phyloP scores from a whole-genome alignment of 2,888 invertebrate species.

The Schrankia costaestrigalis region DNA sequence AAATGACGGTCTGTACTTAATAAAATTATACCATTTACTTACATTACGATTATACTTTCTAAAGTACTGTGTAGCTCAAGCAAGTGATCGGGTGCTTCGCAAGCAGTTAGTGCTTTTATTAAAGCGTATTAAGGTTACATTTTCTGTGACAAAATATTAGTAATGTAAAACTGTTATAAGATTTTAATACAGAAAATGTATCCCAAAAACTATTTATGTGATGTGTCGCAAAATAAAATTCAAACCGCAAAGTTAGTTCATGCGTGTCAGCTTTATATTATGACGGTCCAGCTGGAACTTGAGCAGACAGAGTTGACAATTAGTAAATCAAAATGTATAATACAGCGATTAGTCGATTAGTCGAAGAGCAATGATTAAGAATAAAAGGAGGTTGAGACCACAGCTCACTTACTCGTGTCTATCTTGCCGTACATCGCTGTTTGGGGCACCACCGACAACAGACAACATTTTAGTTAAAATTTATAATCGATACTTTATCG shows the following conservation, averaged over 20 bases:
- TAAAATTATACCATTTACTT: conserved; percentile 23
- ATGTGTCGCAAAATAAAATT: conserved; percentile 48
- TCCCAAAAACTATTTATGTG: conserved; percentile 32
- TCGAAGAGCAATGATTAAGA: conserved; percentile 69
- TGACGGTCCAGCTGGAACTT: conserved; percentile 59
- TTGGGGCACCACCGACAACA: conserved; percentile 81
- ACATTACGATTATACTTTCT: conserved; percentile 27
- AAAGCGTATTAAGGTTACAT: conserved; percentile 51
- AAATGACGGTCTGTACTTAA: conserved; percentile 23
- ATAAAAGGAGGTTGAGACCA: conserved; percentile 76
- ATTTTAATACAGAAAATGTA: conserved; percentile 37
- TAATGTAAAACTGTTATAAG: neutral
- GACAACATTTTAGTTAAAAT: conserved; percentile 72
- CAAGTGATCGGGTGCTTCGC: conserved; percentile 63
- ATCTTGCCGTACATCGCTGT: conserved; percentile 77
- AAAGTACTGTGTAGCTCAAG: conserved; percentile 59
- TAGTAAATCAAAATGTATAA: conserved; percentile 63
- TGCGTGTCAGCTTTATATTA: conserved; percentile 55
- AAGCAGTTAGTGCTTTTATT: conserved; percentile 71
- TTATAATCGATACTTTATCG: conserved; percentile 33
- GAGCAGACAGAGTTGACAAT: conserved; percentile 53
- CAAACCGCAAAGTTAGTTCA: conserved; percentile 55
- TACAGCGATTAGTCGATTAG: conserved; percentile 76
- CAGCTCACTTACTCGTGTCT: conserved; percentile 79
- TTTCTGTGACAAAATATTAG: conserved; percentile 29